Conservation (phyloP, 1,140 invertebrate genomes). For the Notospermus geniculatus region DNA sequence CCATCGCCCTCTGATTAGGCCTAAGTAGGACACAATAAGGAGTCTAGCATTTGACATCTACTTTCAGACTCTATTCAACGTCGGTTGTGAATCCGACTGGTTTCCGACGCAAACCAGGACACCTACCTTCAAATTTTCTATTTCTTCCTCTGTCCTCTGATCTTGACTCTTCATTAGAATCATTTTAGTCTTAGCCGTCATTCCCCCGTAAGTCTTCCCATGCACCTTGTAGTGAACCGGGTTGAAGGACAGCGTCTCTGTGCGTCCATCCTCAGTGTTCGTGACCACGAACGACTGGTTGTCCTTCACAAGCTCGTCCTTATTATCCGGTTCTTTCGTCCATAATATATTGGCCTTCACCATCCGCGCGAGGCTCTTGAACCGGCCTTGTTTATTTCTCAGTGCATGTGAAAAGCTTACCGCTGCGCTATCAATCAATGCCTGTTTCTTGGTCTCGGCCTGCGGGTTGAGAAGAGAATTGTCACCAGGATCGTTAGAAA, state of each 20-base stretch:
- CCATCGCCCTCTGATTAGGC: not conserved
- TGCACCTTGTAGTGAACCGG: conserved; percentile 18
- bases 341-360: not conserved
- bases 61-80: no score
- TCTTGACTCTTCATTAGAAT: conserved; percentile 16
- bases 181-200: conserved; percentile 16
- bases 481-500: no score
- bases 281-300: not conserved
- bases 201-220: conserved; percentile 20
- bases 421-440: no score
- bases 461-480: no score
- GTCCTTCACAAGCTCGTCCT: not conserved
- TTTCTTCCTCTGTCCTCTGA: conserved; percentile 21
- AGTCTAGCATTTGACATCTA: no score
- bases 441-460: no score
- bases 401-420: no score
- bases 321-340: not conserved
- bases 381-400: not conserved
- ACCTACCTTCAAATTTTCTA: conserved; percentile 16
- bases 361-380: conserved; percentile 4
- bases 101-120: not conserved
- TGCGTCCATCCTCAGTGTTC: conserved; percentile 2
- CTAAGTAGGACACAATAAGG: not conserved
- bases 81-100: no score
- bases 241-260: conserved; percentile 20